Percentiles rank a stretch among this genome's conserved stretches.
phyloP scores from a whole-genome alignment of 2,113 vertebrate species.

The Catagonus wagneri region DNA sequence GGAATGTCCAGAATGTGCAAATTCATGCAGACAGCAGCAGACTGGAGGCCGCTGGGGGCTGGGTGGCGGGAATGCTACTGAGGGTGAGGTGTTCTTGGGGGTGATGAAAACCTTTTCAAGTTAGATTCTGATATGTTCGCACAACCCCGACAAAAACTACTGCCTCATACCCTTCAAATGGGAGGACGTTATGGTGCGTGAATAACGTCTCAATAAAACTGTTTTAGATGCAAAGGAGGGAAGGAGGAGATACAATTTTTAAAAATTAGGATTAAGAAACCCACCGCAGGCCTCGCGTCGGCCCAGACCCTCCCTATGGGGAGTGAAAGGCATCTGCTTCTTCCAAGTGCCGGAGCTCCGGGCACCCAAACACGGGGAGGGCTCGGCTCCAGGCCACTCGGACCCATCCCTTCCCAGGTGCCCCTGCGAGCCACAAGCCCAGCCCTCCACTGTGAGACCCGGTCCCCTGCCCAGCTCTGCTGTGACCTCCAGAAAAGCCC shows the following conservation, averaged over 20 bases:
- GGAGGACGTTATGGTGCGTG: not conserved
- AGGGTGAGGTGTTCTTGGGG: not conserved
- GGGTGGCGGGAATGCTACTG: not conserved
- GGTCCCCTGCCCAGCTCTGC: not conserved
- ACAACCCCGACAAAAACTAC: not conserved
- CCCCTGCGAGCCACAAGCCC: not conserved
- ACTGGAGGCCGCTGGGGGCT: not conserved
- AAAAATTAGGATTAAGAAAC: not conserved
- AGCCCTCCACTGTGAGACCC: not conserved
- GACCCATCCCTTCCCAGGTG: not conserved
- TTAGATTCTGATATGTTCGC: not conserved
- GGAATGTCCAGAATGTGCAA: not conserved
- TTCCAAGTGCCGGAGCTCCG: not conserved
- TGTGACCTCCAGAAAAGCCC: not conserved
- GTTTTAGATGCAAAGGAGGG: not conserved
- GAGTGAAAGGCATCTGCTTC: not conserved
- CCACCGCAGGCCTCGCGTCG: not conserved
- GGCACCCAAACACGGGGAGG: not conserved
- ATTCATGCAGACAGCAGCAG: fast-evolving
- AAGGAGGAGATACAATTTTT: not conserved
- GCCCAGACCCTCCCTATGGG: not conserved
- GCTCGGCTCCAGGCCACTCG: not conserved
- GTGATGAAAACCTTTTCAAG: not conserved
- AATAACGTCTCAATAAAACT: not conserved
- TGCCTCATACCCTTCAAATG: not conserved